These are phyloP conservation scores for Pocillopora verrucosa DNA, from an alignment of 64 coral and sea anemone genomes.

Conservation along the genomic window DNA sequence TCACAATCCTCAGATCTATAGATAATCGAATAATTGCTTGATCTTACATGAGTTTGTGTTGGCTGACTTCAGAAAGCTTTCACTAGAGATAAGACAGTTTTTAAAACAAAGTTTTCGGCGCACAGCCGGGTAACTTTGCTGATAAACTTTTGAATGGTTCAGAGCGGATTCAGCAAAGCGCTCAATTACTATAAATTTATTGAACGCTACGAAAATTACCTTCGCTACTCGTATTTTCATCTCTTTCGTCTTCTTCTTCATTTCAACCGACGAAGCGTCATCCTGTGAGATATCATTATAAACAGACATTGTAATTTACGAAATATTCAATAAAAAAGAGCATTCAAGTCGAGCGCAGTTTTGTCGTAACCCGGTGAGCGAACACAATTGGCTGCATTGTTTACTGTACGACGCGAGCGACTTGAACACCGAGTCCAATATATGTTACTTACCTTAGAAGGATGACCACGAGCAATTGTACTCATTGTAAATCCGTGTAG, in stretches of 20 bases:
- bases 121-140: neutral
- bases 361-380: neutral
- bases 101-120: neutral
- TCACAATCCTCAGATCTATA: neutral
- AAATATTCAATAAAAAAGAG: neutral
- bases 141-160: neutral
- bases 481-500: constrained; percentile 12
- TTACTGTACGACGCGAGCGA: neutral
- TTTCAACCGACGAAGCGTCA: constrained; percentile 13
- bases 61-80: neutral
- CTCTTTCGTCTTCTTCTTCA: constrained; percentile 45
- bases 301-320: neutral
- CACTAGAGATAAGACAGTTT: neutral
- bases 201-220: neutral
- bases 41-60: neutral
- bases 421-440: neutral
- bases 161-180: neutral
- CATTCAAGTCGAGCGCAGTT: neutral
- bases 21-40: neutral
- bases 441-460: neutral
- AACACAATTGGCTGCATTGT: neutral
- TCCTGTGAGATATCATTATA: neutral
- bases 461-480: constrained; percentile 3
- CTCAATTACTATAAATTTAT: no score
- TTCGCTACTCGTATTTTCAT: constrained; percentile 30